Base-by-base conservation (phyloP, 2,888 invertebrate genomes). In the Petrophora chlorosata region DNA sequence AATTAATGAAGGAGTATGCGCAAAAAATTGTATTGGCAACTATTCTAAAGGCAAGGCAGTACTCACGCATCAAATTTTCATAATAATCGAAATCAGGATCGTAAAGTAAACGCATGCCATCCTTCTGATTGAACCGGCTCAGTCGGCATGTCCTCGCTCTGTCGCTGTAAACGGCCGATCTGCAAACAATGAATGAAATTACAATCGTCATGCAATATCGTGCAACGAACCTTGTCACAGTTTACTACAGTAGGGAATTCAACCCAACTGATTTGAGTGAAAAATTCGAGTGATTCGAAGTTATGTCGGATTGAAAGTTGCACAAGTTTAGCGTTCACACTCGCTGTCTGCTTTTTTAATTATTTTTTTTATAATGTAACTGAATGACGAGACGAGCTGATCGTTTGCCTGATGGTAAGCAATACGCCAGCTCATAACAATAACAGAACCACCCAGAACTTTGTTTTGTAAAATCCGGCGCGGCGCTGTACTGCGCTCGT, bases 81-180 rank as follows among this genome's bases (percentile, higher is more conserved):
- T 97, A 97, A 83, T 97, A 97, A 86, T 97, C 97, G 79, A 96
- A 97, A 82, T 97, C 97, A 1, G 96, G 96, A 79, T 97, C 97
- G 76, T 97, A 97, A 59, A 97, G 95, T 43, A 97, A 94, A 53
- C 97, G 91, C 93, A 96, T 95, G 29, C 96, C 96, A 75, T 97
- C 96, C 69, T 95, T 93, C 84, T 96, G 95, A 85, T 96, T 96
- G 84, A 95, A 97, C 70, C 96, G 92, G 74, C 96, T 96, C 59
- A 97, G 92, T 23, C 96, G 92, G 76, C 97, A 97, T 33, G 95
- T 96, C 68, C 95, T 92, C 71, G 94, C 96, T 14, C 96, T 92
- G 74, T 97, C 96, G 65, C 96, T 96, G 81, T 97, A 97, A 54
- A 96, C 96, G 0, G 96, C 96, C 34, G 96, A 96, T 73, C 96